These are phyloP conservation scores for Eublepharis macularius DNA, from an alignment of 2,113 vertebrate species.

Conservation along the genomic window DNA sequence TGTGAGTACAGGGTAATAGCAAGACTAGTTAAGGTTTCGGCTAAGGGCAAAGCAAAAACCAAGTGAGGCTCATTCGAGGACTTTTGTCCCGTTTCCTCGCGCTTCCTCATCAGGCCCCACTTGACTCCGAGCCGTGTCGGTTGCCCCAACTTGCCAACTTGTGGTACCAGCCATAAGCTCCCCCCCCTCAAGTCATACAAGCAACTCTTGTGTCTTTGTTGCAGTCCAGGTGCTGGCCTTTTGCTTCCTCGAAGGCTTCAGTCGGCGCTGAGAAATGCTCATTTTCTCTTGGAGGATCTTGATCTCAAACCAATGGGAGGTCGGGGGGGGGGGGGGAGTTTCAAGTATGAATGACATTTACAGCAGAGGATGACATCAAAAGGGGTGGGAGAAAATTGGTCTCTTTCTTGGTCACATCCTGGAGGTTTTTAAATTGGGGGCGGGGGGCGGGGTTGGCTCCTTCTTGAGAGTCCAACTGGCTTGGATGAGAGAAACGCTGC, in stretches of 20 bases:
- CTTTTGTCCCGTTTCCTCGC: not conserved
- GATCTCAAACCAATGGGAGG: not conserved
- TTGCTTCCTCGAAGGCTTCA: not conserved
- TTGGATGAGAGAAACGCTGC: conserved; percentile 27
- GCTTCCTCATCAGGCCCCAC: not conserved
- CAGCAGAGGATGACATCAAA: conserved; percentile 8
- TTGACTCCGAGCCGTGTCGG: not conserved
- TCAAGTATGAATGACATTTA: conserved; percentile 68
- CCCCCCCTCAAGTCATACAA: not conserved
- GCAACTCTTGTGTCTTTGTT: fast-evolving
- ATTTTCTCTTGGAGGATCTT: not conserved
- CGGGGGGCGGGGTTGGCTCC: conserved; percentile 42
- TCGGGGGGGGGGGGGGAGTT: conserved; percentile 15
- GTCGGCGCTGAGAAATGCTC: conserved; percentile 14
- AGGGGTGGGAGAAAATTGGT: not conserved
- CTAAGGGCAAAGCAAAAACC: not conserved
- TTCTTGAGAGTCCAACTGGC: conserved; percentile 35
- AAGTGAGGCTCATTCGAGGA: too few species aligned
- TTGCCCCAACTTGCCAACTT: not conserved
- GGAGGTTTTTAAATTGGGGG: conserved; percentile 23
- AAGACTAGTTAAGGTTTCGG: not conserved
- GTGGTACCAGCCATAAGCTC: not conserved
- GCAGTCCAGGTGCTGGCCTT: not conserved
- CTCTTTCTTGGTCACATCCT: conserved; percentile 42
- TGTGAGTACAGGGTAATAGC: not conserved